Conservation (phyloP, 1,140 invertebrate genomes). For the Chlorops oryzae region DNA sequence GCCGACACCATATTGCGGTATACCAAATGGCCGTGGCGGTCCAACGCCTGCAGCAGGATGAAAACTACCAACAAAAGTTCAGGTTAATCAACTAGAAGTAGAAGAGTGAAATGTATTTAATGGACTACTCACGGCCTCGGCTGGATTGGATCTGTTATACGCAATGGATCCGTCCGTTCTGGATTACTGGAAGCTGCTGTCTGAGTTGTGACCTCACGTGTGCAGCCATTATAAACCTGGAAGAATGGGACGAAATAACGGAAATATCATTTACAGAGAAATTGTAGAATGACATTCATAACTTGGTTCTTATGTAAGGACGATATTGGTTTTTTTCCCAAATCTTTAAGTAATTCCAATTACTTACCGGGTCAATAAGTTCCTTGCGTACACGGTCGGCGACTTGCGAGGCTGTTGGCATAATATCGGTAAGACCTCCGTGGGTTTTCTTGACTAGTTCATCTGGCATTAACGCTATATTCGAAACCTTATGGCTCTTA, state of each 20-base stretch:
- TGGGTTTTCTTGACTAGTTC: constrained; percentile 41
- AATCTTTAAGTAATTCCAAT: neutral
- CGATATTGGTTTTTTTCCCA: too few relatives aligned
- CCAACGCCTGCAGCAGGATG: too few relatives aligned
- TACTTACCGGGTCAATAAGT: constrained; percentile 47
- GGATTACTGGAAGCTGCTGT: constrained; percentile 13
- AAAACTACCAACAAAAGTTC: too few relatives aligned
- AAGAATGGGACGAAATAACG: too few relatives aligned
- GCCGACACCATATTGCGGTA: constrained; percentile 56
- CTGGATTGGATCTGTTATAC: constrained; percentile 30
- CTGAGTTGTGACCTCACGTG: constrained; percentile 33
- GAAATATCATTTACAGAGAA: too few relatives aligned
- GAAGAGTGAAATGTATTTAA: neutral
- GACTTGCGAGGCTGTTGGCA: constrained; percentile 48
- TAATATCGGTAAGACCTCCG: constrained; percentile 45
- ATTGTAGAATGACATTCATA: too few relatives aligned
- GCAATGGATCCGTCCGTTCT: constrained; percentile 24
- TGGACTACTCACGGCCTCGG: neutral
- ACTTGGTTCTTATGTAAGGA: too few relatives aligned
- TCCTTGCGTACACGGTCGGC: constrained; percentile 48
- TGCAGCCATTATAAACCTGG: constrained; percentile 35
- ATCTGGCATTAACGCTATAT: constrained; percentile 45
- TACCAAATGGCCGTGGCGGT: constrained; percentile 40
- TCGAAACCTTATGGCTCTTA: constrained; percentile 45
- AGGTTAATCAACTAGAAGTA: neutral